Percentiles rank a stretch among this genome's conserved stretches.
These are phyloP conservation scores for Marisa cornuarietis DNA, from an alignment of 1,140 invertebrate species.

Conservation along the genomic window DNA sequence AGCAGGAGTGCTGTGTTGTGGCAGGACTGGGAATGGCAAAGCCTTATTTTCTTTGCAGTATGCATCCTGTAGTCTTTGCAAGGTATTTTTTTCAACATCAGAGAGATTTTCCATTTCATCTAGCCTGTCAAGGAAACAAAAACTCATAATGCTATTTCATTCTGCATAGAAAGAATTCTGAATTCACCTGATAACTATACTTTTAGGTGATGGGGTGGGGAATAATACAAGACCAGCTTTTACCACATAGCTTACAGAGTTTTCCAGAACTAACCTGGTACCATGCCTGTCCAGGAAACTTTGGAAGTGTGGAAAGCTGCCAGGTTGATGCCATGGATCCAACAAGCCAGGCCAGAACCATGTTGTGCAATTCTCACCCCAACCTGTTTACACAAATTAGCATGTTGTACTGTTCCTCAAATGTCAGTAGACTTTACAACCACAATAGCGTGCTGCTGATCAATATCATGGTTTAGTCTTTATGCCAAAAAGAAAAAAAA, in stretches of 20 bases:
- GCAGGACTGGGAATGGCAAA: slow-evolving; percentile 6
- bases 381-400: no score
- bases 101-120: slow-evolving; percentile 35
- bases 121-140: slow-evolving; percentile 24
- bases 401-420: no score
- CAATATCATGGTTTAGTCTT: no score
- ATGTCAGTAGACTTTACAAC: no score
- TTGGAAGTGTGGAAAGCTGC: slow-evolving; percentile 23
- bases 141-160: no score
- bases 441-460: no score
- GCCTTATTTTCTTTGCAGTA: slow-evolving; percentile 39
- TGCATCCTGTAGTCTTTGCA: slow-evolving; percentile 34
- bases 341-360: slow-evolving; percentile 15
- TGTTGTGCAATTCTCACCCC: no score
- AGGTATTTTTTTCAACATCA: slow-evolving; percentile 24
- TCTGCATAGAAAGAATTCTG: neutral
- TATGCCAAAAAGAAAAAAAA: no score
- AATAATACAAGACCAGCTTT: neutral
- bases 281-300: slow-evolving; percentile 34
- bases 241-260: neutral
- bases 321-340: slow-evolving; percentile 33
- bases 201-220: neutral
- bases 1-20: slow-evolving; percentile 7
- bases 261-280: slow-evolving; percentile 28
- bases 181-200: neutral